Percentiles rank a stretch among this genome's conserved stretches.
Evolutionary conservation across 2,113 vertebrate species (phyloP).

Genomic region (Serinus canaria): DNA sequence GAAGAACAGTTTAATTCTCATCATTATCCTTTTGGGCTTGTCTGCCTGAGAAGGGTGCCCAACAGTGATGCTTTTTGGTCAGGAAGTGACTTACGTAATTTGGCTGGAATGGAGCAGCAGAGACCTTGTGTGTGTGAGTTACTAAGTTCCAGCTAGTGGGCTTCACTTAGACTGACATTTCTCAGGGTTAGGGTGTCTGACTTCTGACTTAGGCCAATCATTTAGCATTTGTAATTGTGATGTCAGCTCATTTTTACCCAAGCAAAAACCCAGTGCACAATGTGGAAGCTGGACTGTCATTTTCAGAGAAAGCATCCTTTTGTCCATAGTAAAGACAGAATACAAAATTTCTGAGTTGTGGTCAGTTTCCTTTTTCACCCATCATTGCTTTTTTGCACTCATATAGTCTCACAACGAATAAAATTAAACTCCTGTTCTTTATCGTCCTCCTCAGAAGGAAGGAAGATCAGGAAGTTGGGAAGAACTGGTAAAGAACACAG

Average conservation of each 20-base stretch:
- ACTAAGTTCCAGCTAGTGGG: background rate
- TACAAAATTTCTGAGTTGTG: background rate
- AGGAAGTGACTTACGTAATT: background rate
- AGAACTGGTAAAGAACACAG: background rate
- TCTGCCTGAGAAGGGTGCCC: background rate
- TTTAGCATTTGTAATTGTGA: background rate
- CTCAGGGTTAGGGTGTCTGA: background rate
- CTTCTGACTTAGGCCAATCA: background rate
- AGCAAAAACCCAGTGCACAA: background rate
- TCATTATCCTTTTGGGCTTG: background rate
- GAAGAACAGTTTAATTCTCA: background rate
- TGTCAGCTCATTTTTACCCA: background rate
- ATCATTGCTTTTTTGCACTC: background rate
- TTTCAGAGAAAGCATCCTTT: background rate
- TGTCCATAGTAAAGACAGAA: background rate
- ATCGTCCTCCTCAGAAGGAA: background rate
- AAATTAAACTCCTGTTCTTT: background rate
- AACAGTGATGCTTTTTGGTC: background rate
- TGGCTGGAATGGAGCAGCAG: background rate
- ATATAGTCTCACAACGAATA: background rate
- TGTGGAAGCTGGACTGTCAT: background rate
- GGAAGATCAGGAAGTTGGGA: background rate
- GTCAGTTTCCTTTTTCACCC: background rate
- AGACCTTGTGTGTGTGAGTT: background rate
- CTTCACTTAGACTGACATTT: background rate